Percentiles rank a stretch among this genome's conserved stretches.
Evolutionary conservation across 1,140 invertebrate genomes (phyloP).

Genomic region (Periplaneta americana): DNA sequence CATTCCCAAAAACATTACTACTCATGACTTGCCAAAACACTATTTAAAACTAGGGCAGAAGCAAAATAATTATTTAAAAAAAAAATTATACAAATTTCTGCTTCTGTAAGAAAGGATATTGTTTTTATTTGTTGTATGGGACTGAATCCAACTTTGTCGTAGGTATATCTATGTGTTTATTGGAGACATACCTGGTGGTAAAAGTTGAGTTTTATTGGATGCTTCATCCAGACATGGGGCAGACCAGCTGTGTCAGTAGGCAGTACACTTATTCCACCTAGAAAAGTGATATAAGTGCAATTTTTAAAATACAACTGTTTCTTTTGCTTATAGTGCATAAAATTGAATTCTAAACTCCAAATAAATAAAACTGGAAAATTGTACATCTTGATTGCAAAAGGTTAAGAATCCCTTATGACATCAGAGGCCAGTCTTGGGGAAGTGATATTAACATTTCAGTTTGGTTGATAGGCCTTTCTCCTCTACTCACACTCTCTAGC

Average conservation of each 20-base stretch:
- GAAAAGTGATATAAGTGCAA: too few species aligned
- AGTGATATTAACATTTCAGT: too few species aligned
- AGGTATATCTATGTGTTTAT: neutral
- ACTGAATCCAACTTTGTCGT: neutral
- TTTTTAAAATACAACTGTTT: too few species aligned
- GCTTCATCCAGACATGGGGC: neutral
- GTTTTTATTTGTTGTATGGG: neutral
- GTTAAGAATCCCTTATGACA: too few species aligned
- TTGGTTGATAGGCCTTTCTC: too few species aligned
- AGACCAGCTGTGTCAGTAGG: neutral
- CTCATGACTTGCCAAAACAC: neutral
- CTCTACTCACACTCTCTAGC: too few species aligned
- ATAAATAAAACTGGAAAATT: too few species aligned
- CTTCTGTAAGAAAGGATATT: neutral
- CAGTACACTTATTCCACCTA: neutral
- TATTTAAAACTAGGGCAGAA: neutral
- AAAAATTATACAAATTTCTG: too few species aligned
- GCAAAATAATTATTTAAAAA: neutral
- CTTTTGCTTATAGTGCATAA: too few species aligned
- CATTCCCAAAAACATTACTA: neutral
- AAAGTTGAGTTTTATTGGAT: neutral
- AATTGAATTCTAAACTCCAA: too few species aligned
- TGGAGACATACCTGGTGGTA: neutral
- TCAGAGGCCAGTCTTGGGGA: too few species aligned
- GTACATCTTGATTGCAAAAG: too few species aligned